Evolutionary conservation across 2,113 vertebrate species (phyloP), one percentile per base, ranked within the genome.

Genomic region (Burhinus bistriatus): DNA sequence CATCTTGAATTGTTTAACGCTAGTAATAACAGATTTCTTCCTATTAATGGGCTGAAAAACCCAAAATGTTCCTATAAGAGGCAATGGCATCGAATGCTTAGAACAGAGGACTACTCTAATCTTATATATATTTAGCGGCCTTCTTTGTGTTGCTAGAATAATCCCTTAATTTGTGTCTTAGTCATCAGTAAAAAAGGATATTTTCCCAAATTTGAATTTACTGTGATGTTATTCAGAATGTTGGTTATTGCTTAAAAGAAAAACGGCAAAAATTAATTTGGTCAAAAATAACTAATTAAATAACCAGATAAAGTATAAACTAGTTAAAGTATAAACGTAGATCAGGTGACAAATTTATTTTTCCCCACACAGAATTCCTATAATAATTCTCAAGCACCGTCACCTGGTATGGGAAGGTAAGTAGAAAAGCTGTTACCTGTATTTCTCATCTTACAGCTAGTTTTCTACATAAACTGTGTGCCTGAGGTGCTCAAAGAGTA

Each of bases 341-440:
- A 76, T 57, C 34, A 20, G 49, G 25, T 92, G 16, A 89, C 55
- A 68, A 29, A 45, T 87, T 38, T 92, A 36, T 96, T 61, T 96
- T 92, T 94, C 40, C 59, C 64, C 66, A 20, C 88, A 84, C 97
- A 99, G 99, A 99, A 99, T 98, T 99, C 99, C 83, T 98, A 99
- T 52, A 99, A 99, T 97, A 99, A 99, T 98, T 99, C 99, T 98
- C 99, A 99, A 99, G 99, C 99, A 90, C 99, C 99, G 23, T 99
- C 99, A 97, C 99, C 99, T 98, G 99, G 99, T 92, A 98, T 99
- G 97, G 99, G 99, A 98, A 99, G 99, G 99, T 99, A 98, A 98
- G 99, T 95, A 94, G 40, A 6, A 25, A 92, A 89, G n/a, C 36
- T 68, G 4, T 42, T 82, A 5, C 11, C 9, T n/a, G 2, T 29